These are phyloP conservation scores for Cyprinodon variegatus DNA, from an alignment of 2,113 vertebrate species.

Conservation along the genomic window DNA sequence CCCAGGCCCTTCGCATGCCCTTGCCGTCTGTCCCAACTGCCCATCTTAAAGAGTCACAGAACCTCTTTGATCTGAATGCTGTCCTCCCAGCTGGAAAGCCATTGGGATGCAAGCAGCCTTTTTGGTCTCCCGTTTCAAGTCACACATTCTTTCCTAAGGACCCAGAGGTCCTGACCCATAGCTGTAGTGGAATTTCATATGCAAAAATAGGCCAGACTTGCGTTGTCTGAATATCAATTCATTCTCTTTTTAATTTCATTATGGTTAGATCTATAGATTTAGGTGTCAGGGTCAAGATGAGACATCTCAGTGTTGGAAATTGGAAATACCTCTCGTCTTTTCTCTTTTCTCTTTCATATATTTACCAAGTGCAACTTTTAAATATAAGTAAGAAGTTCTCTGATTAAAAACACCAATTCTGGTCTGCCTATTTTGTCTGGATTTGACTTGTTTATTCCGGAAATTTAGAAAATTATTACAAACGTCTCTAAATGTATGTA, in stretches of 20 bases:
- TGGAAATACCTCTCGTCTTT: background rate
- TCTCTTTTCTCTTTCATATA: conserved; percentile 7
- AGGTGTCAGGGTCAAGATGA: conserved; percentile 1
- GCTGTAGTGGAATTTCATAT: conserved; percentile 62
- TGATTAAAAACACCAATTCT: background rate
- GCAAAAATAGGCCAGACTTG: conserved; percentile 62
- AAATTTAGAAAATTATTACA: conserved; percentile 56
- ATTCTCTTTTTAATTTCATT: conserved; percentile 17
- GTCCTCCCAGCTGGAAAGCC: conserved; percentile 64
- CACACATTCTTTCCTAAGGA: conserved; percentile 69
- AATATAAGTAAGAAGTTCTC: background rate
- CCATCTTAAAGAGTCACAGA: conserved; percentile 55
- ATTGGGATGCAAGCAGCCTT: conserved; percentile 49
- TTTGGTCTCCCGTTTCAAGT: conserved; percentile 65
- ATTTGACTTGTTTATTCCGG: conserved; percentile 27
- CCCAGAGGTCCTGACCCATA: conserved; percentile 60
- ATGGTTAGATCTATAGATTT: conserved; percentile 28
- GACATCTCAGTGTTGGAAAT: background rate
- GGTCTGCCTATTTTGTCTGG: background rate
- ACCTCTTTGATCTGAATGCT: conserved; percentile 58
- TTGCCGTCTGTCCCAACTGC: conserved; percentile 28
- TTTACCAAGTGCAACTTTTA: background rate
- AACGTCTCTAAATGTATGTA: background rate
- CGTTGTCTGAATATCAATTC: conserved; percentile 36
- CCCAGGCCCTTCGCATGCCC: conserved; percentile 53